Conservation (phyloP, 2,888 invertebrate species). For the Scaptomyza tumidula region DNA sequence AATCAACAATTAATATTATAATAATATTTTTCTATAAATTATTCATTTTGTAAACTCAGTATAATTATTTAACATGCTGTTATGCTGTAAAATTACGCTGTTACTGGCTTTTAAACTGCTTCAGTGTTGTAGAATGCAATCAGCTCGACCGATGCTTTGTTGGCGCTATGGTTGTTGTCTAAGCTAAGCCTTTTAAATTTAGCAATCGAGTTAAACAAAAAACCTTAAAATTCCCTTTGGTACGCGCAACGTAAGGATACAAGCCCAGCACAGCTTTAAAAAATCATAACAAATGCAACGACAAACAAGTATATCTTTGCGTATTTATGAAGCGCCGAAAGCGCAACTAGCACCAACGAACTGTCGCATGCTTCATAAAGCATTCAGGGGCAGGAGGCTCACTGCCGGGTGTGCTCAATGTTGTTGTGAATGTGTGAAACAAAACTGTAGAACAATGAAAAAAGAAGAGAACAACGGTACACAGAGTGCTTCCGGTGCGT, state of each 20-base stretch:
- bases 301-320: neutral
- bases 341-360: conserved; percentile 12
- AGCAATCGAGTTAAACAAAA: neutral
- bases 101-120: neutral
- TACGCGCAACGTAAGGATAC: neutral
- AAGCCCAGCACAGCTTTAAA: conserved; percentile 2
- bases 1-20: no score
- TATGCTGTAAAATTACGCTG: neutral
- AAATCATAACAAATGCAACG: conserved; percentile 9
- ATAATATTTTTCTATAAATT: neutral
- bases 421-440: conserved; percentile 36
- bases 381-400: conserved; percentile 34
- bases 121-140: conserved; percentile 22
- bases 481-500: conserved; percentile 59
- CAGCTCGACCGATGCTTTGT: neutral
- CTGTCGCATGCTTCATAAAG: conserved; percentile 40
- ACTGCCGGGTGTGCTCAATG: neutral
- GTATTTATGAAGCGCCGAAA: conserved; percentile 30
- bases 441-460: conserved; percentile 55
- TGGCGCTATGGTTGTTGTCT: conserved; percentile 40
- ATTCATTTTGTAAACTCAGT: neutral
- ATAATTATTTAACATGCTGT: neutral
- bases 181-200: conserved; percentile 25
- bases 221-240: neutral
- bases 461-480: conserved; percentile 27